Percentiles rank a stretch among this genome's conserved stretches.
Evolutionary conservation across 2,113 vertebrate species (phyloP).

Genomic region (Rattus norvegicus): DNA sequence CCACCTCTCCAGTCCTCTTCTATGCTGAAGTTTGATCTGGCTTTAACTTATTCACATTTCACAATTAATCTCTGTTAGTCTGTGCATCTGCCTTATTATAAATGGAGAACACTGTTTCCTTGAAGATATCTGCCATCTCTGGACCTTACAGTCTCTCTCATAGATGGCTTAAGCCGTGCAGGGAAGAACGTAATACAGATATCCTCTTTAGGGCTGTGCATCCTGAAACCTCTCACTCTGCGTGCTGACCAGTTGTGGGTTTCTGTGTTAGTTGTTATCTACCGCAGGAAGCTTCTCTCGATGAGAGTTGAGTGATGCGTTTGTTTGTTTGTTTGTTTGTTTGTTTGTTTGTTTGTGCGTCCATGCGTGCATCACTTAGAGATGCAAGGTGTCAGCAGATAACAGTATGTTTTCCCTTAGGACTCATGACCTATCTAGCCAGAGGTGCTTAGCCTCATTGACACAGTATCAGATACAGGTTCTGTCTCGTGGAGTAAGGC

Average conservation of each 20-base stretch:
- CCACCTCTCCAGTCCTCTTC: not conserved
- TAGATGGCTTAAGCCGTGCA: not conserved
- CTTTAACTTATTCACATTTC: not conserved
- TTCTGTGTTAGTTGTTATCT: not conserved
- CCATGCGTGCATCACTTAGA: too few species aligned
- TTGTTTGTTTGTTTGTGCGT: not conserved
- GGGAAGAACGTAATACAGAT: not conserved
- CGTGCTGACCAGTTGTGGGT: not conserved
- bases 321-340: not conserved
- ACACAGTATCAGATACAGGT: not conserved
- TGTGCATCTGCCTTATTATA: not conserved
- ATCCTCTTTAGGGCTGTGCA: not conserved
- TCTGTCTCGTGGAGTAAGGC: not conserved
- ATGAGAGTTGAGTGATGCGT: not conserved
- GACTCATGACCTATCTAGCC: not conserved
- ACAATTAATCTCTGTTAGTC: not conserved
- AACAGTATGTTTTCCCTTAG: not conserved
- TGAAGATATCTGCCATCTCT: not conserved
- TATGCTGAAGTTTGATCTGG: not conserved
- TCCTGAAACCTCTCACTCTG: not conserved
- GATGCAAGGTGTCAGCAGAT: not conserved
- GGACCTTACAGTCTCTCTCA: not conserved
- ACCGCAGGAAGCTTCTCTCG: not conserved
- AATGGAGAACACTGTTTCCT: not conserved
- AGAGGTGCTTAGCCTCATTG: not conserved